Conservation (phyloP, 2,113 vertebrate species). For the Triplophysa tibetana region DNA sequence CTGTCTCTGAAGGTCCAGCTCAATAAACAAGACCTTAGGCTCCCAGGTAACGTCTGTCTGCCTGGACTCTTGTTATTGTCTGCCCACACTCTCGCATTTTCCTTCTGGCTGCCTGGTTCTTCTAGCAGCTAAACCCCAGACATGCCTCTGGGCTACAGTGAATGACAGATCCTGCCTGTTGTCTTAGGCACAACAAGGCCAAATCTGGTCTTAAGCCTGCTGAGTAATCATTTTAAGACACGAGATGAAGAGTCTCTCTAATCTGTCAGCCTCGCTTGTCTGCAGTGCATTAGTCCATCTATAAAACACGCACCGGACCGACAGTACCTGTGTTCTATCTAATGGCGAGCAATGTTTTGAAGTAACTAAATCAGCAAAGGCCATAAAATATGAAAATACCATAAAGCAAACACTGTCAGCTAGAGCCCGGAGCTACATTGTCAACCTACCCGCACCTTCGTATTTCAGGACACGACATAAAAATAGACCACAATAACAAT, state of each 20-base stretch:
- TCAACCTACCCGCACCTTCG: conserved; percentile 35
- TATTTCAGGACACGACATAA: conserved; percentile 36
- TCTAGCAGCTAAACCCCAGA: conserved; percentile 63
- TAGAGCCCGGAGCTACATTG: conserved; percentile 31
- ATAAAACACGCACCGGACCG: conserved; percentile 4
- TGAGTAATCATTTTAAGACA: conserved; percentile 71
- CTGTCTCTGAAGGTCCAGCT: conserved; percentile 25
- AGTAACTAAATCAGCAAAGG: conserved; percentile 35
- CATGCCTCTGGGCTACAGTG: conserved; percentile 61
- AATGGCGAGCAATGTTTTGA: conserved; percentile 16
- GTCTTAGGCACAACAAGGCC: conserved; percentile 67
- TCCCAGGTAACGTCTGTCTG: conserved; percentile 37
- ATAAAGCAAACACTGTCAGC: conserved; percentile 47
- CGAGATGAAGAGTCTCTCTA: conserved; percentile 64
- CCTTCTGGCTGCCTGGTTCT: conserved; percentile 59
- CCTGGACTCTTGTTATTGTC: background rate
- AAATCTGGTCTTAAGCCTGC: conserved; percentile 71
- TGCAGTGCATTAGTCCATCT: background rate
- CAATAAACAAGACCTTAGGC: conserved; percentile 32
- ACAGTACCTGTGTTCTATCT: conserved; percentile 18
- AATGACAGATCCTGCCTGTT: conserved; percentile 56
- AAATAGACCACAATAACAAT: conserved; percentile 53
- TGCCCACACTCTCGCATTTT: conserved; percentile 34
- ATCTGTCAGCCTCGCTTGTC: conserved; percentile 51
- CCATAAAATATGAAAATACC: conserved; percentile 48